phyloP scores from a whole-genome alignment of 2,797 vertebrate genomes.

The Helarctos malayanus region DNA sequence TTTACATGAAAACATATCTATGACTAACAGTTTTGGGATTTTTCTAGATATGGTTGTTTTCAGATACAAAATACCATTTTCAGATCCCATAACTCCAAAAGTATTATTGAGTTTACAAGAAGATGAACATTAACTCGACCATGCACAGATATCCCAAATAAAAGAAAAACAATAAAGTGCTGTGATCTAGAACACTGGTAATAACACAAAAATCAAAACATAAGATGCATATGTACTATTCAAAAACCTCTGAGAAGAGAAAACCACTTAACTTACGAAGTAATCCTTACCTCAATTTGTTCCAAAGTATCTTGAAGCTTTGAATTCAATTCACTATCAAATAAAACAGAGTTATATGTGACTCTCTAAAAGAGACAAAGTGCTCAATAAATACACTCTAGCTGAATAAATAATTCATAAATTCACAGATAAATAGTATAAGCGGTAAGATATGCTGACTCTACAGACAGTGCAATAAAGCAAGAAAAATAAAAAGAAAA shows the following conservation, averaged over 20 bases:
- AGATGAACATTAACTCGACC: conserved; percentile 40
- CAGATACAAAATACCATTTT: conserved; percentile 9
- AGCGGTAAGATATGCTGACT: not conserved
- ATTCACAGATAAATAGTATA: not conserved
- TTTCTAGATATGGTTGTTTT: conserved; percentile 11
- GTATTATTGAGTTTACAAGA: conserved; percentile 11
- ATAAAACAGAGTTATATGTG: conserved; percentile 72
- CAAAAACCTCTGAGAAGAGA: conserved; percentile 23
- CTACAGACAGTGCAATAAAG: not conserved
- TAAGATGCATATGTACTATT: not conserved
- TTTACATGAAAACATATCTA: conserved; percentile 18
- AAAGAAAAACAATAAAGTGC: conserved; percentile 6
- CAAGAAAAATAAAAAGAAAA: conserved; percentile 47
- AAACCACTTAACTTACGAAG: not conserved
- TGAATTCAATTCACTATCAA: conserved; percentile 96
- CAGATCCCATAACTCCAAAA: not conserved
- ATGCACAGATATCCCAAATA: not conserved
- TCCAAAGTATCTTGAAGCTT: conserved; percentile 99
- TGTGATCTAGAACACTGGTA: not conserved
- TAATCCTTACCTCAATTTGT: conserved; percentile 96
- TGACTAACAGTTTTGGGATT: conserved; percentile 2
- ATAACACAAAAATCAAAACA: conserved; percentile 41
- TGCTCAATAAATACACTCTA: not conserved
- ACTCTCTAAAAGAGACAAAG: conserved; percentile 46
- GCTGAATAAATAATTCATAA: conserved; percentile 1